These are phyloP conservation scores for Labia minor DNA, from an alignment of 2,888 invertebrate genomes.

Conservation along the genomic window DNA sequence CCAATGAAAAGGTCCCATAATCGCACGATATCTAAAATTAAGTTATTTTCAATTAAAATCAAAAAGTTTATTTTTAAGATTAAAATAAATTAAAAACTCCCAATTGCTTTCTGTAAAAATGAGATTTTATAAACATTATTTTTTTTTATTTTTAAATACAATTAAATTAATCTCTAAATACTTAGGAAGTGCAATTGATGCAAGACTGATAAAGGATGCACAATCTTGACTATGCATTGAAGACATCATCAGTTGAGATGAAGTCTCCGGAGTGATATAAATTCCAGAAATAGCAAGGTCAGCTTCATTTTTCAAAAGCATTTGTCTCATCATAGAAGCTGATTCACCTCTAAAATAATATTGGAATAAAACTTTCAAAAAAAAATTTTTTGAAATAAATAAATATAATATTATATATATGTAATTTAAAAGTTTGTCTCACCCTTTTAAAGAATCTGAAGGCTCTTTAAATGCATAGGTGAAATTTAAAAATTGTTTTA, in stretches of 20 bases:
- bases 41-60: conserved; percentile 8
- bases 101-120: background rate
- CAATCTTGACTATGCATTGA: conserved; percentile 61
- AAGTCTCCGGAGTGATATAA: conserved; percentile 48
- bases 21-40: conserved; percentile 58
- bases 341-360: conserved; percentile 19
- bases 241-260: conserved; percentile 47
- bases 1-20: conserved; percentile 74
- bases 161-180: conserved; percentile 29
- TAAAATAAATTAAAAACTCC: conserved; percentile 2
- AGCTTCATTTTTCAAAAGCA: conserved; percentile 43
- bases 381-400: background rate
- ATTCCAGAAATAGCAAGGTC: conserved; percentile 64
- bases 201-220: conserved; percentile 62
- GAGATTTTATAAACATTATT: conserved; percentile 8
- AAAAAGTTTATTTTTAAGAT: conserved; percentile 14
- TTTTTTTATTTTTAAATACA: conserved; percentile 25
- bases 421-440: conserved; percentile 27
- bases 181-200: conserved; percentile 69
- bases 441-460: conserved; percentile 41
- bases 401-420: background rate
- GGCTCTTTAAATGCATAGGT: conserved; percentile 58
- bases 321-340: conserved; percentile 48
- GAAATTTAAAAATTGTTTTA: conserved; percentile 57
- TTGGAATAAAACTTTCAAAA: conserved; percentile 3